Base-by-base conservation (phyloP, 2,888 invertebrate genomes). In the Hoplodrina blanda region DNA sequence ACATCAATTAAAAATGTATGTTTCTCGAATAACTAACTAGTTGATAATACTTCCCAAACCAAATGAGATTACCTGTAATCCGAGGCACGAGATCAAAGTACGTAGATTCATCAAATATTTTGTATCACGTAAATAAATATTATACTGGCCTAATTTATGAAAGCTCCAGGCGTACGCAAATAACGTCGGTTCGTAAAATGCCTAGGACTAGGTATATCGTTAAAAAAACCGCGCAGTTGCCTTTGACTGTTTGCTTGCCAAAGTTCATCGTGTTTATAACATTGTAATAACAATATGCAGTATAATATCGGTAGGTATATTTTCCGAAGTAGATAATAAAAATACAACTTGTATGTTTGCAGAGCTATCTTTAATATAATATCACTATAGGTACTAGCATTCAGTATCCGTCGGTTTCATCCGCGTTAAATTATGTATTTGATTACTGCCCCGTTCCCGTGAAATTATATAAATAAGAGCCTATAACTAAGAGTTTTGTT, bases 111-210 rank as follows among this genome's bases (percentile, higher is more conserved):
- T 55, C n/a, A 53, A 59, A 25, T 59, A 33, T 55, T 60, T 49
- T 20, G 15, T 46, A 50, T 54, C 4, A 44, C 10, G 8, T 54
- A 46, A 54, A 69, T 52, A 69, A 20, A 44, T 69, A 19, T 53
- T 37, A 41, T 2, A 56, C 25, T 41, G 15, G 19, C 33, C 17
- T n/a, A 20, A 57, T 17, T 65, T 57, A 41, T 25, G 2, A 72
- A 64, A 53, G 15, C 41, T 30, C 1, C 37, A 46, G 25, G 53
- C n/a, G 20, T 20, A 53, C 5, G 10, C n/a, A 49, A 74, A 59
- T 49, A 74, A 15, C 6, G 20, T 25, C n/a, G 13, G 11, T 10
- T 19, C 50, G 41, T 44, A 50, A 69, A 49, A 49, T 30, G 46
- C 17, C 17, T 15, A 17, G n/a, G 4, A 15, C 33, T 20, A n/a